Conservation (phyloP, 2,888 invertebrate genomes). For the Fissipunctia ypsillon region DNA sequence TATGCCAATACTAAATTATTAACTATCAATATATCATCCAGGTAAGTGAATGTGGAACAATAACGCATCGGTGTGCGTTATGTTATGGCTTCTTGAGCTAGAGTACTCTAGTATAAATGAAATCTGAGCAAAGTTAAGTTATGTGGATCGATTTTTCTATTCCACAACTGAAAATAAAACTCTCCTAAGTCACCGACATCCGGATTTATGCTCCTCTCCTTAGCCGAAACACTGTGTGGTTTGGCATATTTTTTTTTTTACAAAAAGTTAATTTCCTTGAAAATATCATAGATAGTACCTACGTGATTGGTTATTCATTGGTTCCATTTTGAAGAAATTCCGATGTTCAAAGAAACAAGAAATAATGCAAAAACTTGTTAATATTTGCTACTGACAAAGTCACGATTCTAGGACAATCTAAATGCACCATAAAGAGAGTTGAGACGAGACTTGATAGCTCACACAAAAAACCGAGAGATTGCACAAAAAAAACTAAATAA, state of each 20-base stretch:
- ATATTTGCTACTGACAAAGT: constrained; percentile 10
- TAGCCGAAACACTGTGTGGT: background rate
- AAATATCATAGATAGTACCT: background rate
- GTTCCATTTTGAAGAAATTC: constrained; percentile 17
- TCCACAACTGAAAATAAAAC: background rate
- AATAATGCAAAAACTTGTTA: constrained; percentile 16
- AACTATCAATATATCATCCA: constrained; percentile 4
- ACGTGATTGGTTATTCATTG: constrained; percentile 18
- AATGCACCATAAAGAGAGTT: constrained; percentile 26
- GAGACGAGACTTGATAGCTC: constrained; percentile 18
- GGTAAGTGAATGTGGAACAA: constrained; percentile 19
- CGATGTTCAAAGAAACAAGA: constrained; percentile 19
- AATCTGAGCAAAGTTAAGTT: constrained; percentile 25
- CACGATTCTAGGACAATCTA: constrained; percentile 38
- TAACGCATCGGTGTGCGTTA: constrained; percentile 12
- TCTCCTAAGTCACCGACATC: background rate
- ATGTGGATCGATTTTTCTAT: background rate
- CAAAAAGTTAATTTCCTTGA: background rate
- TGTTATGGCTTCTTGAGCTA: constrained; percentile 36
- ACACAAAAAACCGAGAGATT: background rate
- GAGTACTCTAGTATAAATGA: background rate
- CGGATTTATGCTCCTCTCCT: background rate
- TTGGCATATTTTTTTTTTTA: background rate
- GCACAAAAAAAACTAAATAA: background rate
- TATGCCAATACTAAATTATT: background rate